These are phyloP conservation scores for Piaya cayana DNA, from an alignment of 2,113 vertebrate species.

Conservation along the genomic window DNA sequence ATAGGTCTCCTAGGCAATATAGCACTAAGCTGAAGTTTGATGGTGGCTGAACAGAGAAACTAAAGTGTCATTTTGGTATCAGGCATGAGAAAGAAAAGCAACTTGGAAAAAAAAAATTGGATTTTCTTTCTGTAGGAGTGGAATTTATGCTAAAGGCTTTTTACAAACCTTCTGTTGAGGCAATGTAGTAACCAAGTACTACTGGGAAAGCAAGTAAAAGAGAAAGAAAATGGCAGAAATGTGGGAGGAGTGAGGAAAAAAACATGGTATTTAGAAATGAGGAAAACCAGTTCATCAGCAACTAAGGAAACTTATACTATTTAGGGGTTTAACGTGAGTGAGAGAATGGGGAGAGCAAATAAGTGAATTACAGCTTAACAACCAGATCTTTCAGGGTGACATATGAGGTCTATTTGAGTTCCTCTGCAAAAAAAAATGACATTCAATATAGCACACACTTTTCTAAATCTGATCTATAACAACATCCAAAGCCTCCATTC, in stretches of 20 bases:
- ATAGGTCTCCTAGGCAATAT: background rate
- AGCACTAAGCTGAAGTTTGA: background rate
- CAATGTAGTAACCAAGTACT: background rate
- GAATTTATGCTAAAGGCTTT: background rate
- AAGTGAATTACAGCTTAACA: background rate
- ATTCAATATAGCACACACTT: background rate
- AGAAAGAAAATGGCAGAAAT: background rate
- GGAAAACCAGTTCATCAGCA: background rate
- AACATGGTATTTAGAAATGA: background rate
- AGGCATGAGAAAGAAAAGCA: background rate
- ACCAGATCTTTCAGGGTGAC: background rate
- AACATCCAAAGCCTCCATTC: background rate
- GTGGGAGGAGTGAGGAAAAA: background rate
- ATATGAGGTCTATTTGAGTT: background rate
- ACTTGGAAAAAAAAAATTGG: background rate
- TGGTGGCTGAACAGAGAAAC: background rate
- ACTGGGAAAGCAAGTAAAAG: background rate
- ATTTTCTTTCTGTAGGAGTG: background rate
- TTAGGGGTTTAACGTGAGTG: background rate
- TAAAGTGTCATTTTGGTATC: background rate
- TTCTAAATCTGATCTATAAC: background rate
- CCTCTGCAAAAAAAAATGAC: background rate
- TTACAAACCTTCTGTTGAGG: background rate
- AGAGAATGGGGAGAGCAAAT: background rate
- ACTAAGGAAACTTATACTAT: background rate